Conservation (phyloP, 2,888 invertebrate genomes). For the Xestoiulus laeticollis region DNA sequence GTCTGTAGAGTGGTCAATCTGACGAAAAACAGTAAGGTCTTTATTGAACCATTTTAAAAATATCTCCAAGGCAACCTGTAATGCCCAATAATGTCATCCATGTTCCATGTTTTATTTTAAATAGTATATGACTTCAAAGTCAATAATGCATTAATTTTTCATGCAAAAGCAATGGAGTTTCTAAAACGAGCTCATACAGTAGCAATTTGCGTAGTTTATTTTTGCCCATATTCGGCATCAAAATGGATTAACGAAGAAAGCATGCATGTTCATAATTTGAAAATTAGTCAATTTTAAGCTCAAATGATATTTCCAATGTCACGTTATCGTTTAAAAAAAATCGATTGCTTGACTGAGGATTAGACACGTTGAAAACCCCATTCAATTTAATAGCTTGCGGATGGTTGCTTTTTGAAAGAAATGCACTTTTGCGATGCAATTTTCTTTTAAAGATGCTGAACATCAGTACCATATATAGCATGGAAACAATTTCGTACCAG, state of each 20-base stretch:
- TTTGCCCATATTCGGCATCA: neutral
- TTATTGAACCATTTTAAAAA: no score
- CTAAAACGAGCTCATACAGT: neutral
- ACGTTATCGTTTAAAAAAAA: neutral
- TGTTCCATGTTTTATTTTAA: neutral
- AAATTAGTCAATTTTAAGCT: constrained; percentile 2
- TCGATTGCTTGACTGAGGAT: neutral
- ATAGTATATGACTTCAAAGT: neutral
- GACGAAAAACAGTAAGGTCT: no score
- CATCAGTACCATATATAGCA: neutral
- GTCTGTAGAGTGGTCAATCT: no score
- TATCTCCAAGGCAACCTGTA: neutral
- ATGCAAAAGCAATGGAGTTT: neutral
- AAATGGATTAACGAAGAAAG: neutral
- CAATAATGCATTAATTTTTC: neutral
- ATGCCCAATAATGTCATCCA: neutral
- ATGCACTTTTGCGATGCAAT: constrained; percentile 18
- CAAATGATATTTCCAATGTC: neutral
- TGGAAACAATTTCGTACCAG: constrained; percentile 14
- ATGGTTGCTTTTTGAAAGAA: constrained; percentile 5
- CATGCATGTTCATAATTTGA: constrained; percentile 1
- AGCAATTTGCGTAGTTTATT: neutral
- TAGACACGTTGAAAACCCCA: neutral
- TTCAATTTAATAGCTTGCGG: constrained; percentile 7
- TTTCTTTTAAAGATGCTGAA: constrained; percentile 2